A percentile compares a stretch with the other conserved stretches of the same genome.
Evolutionary conservation across 2,113 vertebrate genomes (phyloP).

Genomic region (Nothoprocta perdicaria): DNA sequence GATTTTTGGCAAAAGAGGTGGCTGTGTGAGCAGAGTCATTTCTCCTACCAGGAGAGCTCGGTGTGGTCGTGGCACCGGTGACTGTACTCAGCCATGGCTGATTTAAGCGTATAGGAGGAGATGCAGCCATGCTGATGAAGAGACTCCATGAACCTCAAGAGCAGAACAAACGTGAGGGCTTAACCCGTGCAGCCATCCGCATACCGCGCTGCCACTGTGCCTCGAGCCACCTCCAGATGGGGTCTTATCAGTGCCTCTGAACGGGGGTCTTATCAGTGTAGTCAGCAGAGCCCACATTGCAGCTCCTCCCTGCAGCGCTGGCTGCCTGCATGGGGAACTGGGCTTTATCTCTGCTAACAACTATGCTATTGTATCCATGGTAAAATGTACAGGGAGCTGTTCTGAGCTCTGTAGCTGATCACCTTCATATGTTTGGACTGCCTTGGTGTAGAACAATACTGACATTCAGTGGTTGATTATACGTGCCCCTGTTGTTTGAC

Average conservation of each 20-base stretch:
- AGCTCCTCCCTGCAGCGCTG: not conserved
- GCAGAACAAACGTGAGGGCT: not conserved
- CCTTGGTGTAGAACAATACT: conserved; percentile 40
- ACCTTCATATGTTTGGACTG: conserved; percentile 8
- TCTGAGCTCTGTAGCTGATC: conserved; percentile 42
- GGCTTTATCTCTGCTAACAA: not conserved
- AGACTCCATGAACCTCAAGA: fast-evolving
- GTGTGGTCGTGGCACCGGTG: not conserved
- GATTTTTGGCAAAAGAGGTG: not conserved
- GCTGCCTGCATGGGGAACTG: not conserved
- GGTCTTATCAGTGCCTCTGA: not conserved
- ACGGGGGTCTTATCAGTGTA: no score
- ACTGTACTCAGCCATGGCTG: not conserved
- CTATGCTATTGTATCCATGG: conserved; percentile 20
- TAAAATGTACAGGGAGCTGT: conserved; percentile 16
- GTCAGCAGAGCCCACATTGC: not conserved
- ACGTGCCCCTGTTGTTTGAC: not conserved
- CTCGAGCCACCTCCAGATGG: no score
- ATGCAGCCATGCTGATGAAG: not conserved
- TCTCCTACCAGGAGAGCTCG: not conserved
- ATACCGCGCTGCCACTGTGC: no score
- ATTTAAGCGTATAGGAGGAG: not conserved
- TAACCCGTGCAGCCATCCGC: no score
- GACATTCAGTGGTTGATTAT: conserved; percentile 60
- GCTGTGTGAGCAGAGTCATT: not conserved